phyloP scores from a whole-genome alignment of 2,888 invertebrate genomes.

The Lydus trimaculatus region DNA sequence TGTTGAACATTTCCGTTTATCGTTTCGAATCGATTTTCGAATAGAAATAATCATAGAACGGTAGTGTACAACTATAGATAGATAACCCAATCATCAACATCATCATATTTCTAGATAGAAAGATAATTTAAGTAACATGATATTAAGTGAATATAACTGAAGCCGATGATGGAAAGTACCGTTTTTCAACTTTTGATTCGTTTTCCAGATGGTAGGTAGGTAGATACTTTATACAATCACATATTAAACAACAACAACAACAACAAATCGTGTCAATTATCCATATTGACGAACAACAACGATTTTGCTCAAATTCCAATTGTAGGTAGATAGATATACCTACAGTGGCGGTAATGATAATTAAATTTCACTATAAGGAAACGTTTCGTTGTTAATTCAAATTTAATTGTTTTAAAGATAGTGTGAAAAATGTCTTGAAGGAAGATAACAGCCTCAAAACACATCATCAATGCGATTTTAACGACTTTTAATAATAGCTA shows the following conservation, averaged over 20 bases:
- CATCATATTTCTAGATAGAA: background rate
- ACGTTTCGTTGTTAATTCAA: background rate
- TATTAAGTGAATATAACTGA: background rate
- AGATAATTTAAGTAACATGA: background rate
- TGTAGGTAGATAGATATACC: no score
- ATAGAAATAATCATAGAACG: background rate
- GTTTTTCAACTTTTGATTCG: background rate
- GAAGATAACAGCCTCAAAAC: no score
- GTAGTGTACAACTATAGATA: background rate
- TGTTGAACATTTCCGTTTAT: background rate
- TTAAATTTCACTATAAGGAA: no score
- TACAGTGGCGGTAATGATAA: background rate
- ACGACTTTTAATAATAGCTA: background rate
- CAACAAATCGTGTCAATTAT: background rate
- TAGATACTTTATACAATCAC: no score
- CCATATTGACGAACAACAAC: background rate
- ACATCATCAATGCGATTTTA: background rate
- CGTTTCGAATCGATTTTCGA: background rate
- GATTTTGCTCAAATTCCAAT: no score
- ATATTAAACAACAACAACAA: background rate
- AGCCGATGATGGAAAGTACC: background rate
- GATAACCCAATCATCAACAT: background rate
- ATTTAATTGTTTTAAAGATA: background rate
- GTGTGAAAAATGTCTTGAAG: background rate
- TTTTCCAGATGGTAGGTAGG: slow-evolving; percentile 1